Conservation (phyloP, 2,113 vertebrate species). For the Raphicerus campestris region DNA sequence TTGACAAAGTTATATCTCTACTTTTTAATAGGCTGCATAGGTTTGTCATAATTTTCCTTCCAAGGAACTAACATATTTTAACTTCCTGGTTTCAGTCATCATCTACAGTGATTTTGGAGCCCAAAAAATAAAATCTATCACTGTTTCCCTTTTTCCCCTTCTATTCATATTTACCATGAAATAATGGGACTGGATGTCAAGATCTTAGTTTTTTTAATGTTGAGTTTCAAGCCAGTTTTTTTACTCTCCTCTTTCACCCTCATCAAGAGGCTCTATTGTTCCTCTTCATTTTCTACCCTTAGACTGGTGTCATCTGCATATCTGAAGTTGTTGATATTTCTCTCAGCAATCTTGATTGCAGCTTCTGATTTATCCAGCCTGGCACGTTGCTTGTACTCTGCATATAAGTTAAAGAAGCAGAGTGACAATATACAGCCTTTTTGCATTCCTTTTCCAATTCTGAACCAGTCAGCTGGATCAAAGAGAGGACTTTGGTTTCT, state of each 20-base stretch:
- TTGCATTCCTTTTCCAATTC: neutral
- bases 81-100: neutral
- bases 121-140: neutral
- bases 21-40: neutral
- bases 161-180: neutral
- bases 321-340: neutral
- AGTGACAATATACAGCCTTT: neutral
- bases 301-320: neutral
- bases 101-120: neutral
- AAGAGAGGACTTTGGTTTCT: neutral
- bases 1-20: neutral
- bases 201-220: neutral
- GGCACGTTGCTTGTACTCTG: neutral
- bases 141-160: neutral
- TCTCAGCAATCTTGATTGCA: neutral
- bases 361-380: neutral
- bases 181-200: neutral
- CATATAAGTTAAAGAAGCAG: neutral
- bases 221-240: neutral
- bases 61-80: neutral
- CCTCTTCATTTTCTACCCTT: neutral
- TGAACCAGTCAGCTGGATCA: neutral
- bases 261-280: neutral
- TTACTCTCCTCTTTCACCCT: neutral
- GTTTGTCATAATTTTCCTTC: neutral